Percentiles rank a stretch among this genome's conserved stretches.
Evolutionary conservation across 2,113 vertebrate genomes (phyloP).

Genomic region (Mellivora capensis): DNA sequence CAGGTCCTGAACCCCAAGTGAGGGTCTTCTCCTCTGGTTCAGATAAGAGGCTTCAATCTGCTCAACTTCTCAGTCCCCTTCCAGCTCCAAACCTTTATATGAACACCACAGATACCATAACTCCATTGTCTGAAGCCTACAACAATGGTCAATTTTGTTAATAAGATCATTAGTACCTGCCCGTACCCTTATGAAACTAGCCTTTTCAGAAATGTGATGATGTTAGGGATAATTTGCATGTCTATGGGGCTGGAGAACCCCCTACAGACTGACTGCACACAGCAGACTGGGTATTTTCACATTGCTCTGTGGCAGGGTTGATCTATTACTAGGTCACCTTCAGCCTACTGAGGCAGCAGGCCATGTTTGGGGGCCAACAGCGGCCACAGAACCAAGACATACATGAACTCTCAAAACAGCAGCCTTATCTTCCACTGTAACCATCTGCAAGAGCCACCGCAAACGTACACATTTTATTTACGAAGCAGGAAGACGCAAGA

Average conservation of each 20-base stretch:
- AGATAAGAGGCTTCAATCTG: background rate
- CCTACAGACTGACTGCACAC: background rate
- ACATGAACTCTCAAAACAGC: background rate
- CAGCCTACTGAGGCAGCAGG: fast-evolving
- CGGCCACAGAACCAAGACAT: background rate
- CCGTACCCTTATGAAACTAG: background rate
- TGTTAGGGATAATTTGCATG: background rate
- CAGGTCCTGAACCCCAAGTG: background rate
- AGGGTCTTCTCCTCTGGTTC: background rate
- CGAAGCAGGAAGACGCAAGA: background rate
- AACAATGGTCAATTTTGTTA: background rate
- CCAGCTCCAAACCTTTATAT: background rate
- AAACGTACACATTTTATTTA: background rate
- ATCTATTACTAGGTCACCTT: background rate
- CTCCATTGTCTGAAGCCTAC: background rate
- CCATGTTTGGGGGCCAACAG: fast-evolving
- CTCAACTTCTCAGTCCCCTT: background rate
- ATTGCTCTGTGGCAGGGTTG: fast-evolving
- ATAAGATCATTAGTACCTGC: background rate
- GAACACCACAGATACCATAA: background rate
- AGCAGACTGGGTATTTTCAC: background rate
- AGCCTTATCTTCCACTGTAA: background rate
- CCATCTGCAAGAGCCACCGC: background rate
- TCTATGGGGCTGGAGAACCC: background rate
- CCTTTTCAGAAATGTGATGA: background rate